These are phyloP conservation scores for Eumaeus atala DNA, from an alignment of 1,140 invertebrate species.

Conservation along the genomic window DNA sequence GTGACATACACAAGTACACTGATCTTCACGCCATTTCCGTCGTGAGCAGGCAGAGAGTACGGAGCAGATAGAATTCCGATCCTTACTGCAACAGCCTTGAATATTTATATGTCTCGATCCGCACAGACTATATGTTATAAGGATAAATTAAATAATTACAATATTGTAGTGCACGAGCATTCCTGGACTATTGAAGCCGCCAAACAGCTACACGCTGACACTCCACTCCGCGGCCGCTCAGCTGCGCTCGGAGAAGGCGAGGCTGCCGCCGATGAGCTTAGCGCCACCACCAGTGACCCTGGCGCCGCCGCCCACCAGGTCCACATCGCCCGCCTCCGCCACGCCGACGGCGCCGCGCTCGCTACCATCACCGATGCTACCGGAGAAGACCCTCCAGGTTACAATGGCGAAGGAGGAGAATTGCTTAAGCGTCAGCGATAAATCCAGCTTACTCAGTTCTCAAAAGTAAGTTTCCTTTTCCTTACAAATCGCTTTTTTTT, in stretches of 20 bases:
- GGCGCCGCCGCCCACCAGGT: slow-evolving; percentile 45
- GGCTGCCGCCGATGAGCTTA: slow-evolving; percentile 53
- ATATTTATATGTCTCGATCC: too few species aligned
- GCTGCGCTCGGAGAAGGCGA: slow-evolving; percentile 57
- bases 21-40: too few species aligned
- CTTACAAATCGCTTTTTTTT: too few species aligned
- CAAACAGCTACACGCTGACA: slow-evolving; percentile 71
- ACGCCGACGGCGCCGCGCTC: slow-evolving; percentile 51
- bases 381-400: slow-evolving; percentile 67
- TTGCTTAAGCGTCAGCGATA: slow-evolving; percentile 61
- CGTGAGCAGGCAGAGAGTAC: too few species aligned
- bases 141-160: neutral
- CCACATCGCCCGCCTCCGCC: slow-evolving; percentile 37
- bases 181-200: slow-evolving; percentile 76
- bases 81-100: too few species aligned
- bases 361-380: slow-evolving; percentile 53
- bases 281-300: slow-evolving; percentile 52
- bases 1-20: too few species aligned
- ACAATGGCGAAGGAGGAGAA: slow-evolving; percentile 62
- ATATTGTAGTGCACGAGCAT: slow-evolving; percentile 71
- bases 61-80: too few species aligned
- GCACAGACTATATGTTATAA: too few species aligned
- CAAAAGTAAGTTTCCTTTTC: slow-evolving; percentile 52
- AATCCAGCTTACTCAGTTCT: slow-evolving; percentile 64
- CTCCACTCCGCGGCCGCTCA: slow-evolving; percentile 64